A percentile compares a stretch with the other conserved stretches of the same genome.
Conservation (phyloP, 2,888 invertebrate genomes). For the Melipona bicolor region DNA sequence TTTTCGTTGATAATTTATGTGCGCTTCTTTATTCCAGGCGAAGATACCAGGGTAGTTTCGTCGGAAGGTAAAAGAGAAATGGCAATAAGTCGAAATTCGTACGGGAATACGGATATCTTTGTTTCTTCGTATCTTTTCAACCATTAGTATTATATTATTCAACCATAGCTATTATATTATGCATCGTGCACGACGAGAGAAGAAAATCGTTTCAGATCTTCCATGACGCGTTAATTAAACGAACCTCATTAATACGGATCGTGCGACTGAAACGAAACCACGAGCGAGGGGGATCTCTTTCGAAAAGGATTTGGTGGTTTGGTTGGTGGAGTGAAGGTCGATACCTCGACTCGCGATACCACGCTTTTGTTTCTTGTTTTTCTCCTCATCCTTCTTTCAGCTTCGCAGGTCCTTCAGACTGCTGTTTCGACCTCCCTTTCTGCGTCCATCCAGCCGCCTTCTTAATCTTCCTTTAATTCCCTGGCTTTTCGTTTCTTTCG, state of each 20-base stretch:
- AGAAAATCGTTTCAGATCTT: constrained; percentile 66
- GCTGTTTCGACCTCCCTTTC: constrained; percentile 64
- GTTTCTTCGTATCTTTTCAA: neutral
- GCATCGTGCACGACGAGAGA: constrained; percentile 24
- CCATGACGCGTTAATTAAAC: constrained; percentile 75
- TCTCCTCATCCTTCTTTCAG: constrained; percentile 45
- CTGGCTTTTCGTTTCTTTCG: constrained; percentile 67
- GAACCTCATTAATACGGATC: constrained; percentile 78
- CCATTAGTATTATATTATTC: neutral
- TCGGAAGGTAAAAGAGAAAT: neutral
- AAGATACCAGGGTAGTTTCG: neutral
- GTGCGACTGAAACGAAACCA: constrained; percentile 41
- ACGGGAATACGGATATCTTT: neutral
- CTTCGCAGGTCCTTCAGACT: constrained; percentile 61
- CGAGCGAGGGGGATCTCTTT: constrained; percentile 30
- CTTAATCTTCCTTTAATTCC: constrained; percentile 82
- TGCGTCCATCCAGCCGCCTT: constrained; percentile 67
- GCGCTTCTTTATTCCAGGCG: neutral
- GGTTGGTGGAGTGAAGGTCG: constrained; percentile 28
- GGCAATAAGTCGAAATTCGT: neutral
- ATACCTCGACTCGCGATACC: constrained; percentile 52
- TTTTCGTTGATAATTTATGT: constrained; percentile 1
- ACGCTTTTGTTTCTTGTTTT: constrained; percentile 46
- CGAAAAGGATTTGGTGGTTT: constrained; percentile 44
- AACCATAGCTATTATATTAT: neutral